Evolutionary conservation across 2,113 vertebrate species (phyloP).

Genomic region (Myotis davidii): DNA sequence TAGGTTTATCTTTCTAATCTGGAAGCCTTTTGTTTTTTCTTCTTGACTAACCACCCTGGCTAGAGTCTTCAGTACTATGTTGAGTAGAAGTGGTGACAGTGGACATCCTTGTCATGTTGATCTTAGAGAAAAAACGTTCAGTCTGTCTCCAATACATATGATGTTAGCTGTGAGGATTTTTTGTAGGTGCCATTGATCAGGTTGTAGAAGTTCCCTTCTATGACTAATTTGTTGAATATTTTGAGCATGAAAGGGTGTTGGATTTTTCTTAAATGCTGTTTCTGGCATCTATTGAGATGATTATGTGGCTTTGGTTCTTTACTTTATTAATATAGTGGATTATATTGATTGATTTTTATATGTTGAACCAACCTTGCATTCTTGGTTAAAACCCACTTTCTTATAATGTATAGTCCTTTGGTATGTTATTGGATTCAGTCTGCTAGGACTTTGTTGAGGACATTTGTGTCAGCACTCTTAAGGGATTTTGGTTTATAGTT

Average conservation of each 20-base stretch:
- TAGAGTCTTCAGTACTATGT: too few species aligned
- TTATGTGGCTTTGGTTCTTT: background rate
- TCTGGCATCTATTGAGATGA: background rate
- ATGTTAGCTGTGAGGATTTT: background rate
- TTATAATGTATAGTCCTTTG: background rate
- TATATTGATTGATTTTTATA: background rate
- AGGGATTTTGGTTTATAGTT: background rate
- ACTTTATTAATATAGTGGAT: background rate
- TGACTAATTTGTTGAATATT: background rate
- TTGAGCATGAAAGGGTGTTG: background rate
- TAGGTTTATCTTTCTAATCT: background rate
- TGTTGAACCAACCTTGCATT: background rate
- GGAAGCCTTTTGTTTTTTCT: background rate
- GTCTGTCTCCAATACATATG: background rate
- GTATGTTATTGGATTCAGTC: background rate
- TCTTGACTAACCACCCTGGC: background rate
- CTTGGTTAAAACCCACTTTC: background rate
- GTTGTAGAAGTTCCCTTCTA: background rate
- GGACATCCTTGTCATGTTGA: background rate
- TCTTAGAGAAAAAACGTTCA: background rate
- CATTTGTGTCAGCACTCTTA: background rate
- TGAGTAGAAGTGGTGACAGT: background rate
- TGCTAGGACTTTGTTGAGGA: background rate
- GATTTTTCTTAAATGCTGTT: conserved; percentile 5
- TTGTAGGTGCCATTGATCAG: background rate